Base-by-base conservation (phyloP, 2,797 vertebrate species). In the Melopsittacus undulatus region DNA sequence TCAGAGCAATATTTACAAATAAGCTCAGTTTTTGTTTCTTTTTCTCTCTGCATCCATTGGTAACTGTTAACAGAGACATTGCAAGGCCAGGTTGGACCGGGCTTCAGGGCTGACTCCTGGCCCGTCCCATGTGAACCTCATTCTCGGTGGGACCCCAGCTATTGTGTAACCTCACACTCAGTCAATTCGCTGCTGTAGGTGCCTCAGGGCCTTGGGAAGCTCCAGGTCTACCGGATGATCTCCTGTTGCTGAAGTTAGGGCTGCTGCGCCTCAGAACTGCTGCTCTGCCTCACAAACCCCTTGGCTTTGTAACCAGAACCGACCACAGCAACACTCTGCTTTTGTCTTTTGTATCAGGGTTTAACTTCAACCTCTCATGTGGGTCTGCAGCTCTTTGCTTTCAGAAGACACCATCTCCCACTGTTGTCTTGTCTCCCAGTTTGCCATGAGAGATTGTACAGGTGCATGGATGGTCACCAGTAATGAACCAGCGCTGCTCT, bases 91-190 rank as follows among this genome's bases (percentile, higher is more conserved):
- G 10, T 59, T 59, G n/a, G 56, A 24, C 1, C 32, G 54, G n/a
- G 54, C 54, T 22, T 54, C 46, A 23, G 40, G 45, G 4, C 30
- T 23, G 59, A 43, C 36, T 5, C 76, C 46, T 49, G 42, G 52
- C 64, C 64, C 3, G 0, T 6, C 24, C 42, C 6, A 4, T 15
- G 34, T 32, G 72, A 11, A 7, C 23, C 10, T 9, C 11, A 9
- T 21, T 79, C 51, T 30, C 9, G 1, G 30, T 12, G 66, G 21
- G n/a, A n/a, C 5, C 42, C 15, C 27, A 30, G 45, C 62, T 23
- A 3, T 19, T 42, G 2, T 10, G 4, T 26, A 7, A 29, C 51
- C 30, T 10, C 10, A 22, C 9, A 7, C 11, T 19, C 26, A 8
- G 10, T n/a, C 22, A 30, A 27, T 24, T 6, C 0, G 0, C 22